Percentiles rank a stretch among this genome's conserved stretches.
Conservation (phyloP, 2,113 vertebrate genomes). For the Nothoprocta perdicaria region DNA sequence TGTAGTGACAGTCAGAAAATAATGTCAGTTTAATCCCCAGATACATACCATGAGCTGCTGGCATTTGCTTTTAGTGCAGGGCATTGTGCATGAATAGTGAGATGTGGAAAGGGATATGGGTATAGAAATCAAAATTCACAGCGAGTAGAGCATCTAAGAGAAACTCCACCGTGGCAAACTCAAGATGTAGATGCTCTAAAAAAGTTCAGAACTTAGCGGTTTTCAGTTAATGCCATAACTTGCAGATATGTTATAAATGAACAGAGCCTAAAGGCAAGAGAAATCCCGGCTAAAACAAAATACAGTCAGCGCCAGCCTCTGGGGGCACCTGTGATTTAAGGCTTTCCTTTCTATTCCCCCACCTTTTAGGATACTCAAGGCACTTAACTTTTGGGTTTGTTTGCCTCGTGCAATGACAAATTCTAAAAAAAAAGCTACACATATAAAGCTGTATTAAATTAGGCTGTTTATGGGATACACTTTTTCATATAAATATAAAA, state of each 20-base stretch:
- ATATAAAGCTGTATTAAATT: conserved; percentile 54
- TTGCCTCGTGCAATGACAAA: conserved; percentile 39
- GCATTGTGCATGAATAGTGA: not conserved
- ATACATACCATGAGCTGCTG: not conserved
- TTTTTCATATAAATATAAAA: conserved; percentile 68
- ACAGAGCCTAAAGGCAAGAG: not conserved
- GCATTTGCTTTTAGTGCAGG: not conserved
- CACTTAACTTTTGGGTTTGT: conserved; percentile 44
- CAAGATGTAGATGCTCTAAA: conserved; percentile 4
- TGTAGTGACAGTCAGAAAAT: not conserved
- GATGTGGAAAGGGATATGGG: not conserved
- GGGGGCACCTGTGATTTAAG: conserved; percentile 20
- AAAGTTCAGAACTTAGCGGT: not conserved
- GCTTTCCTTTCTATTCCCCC: not conserved
- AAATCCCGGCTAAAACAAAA: not conserved
- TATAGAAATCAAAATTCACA: not conserved
- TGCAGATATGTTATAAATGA: not conserved
- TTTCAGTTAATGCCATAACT: conserved; percentile 24
- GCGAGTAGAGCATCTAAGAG: conserved; percentile 26
- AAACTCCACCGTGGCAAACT: not conserved
- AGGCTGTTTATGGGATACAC: conserved; percentile 53
- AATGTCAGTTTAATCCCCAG: not conserved
- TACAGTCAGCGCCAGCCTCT: not conserved
- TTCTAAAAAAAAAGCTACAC: conserved; percentile 54
- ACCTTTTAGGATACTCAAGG: conserved; percentile 60